Evolutionary conservation across 2,113 vertebrate species (phyloP).

Genomic region (Carassius carassius): DNA sequence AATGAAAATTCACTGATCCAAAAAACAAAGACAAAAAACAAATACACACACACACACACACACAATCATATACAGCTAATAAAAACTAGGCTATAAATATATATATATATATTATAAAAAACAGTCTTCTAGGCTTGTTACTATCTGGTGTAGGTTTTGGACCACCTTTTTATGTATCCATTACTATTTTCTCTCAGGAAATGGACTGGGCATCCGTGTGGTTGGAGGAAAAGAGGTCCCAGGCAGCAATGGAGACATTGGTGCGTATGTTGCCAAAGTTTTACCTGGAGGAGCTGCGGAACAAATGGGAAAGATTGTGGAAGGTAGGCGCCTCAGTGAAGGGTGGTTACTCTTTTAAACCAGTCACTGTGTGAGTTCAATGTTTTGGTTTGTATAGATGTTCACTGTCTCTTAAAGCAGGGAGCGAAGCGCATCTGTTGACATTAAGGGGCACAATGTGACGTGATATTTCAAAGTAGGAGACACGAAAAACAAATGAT

Average conservation of each 20-base stretch:
- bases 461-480: slow-evolving; percentile 31
- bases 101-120: not conserved
- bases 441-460: slow-evolving; percentile 34
- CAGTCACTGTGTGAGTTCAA: not conserved
- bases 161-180: not conserved
- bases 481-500: slow-evolving; percentile 35
- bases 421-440: slow-evolving; percentile 18
- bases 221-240: slow-evolving; percentile 97
- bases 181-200: slow-evolving; percentile 76
- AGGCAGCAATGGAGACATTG: slow-evolving; percentile 86
- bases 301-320: slow-evolving; percentile 90
- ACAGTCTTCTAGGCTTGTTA: not conserved
- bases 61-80: too few relatives aligned
- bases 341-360: not conserved
- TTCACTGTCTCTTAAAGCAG: not conserved
- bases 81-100: too few relatives aligned
- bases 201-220: slow-evolving; percentile 92
- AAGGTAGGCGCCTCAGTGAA: slow-evolving; percentile 80
- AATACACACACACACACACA: too few relatives aligned
- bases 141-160: not conserved
- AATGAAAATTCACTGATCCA: not conserved
- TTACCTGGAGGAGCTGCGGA: slow-evolving; percentile 93
- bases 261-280: slow-evolving; percentile 96
- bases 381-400: not conserved
- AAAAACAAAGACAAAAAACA: not conserved